Evolutionary conservation across 1,140 invertebrate genomes (phyloP).

Genomic region (Bombus fervidus): DNA sequence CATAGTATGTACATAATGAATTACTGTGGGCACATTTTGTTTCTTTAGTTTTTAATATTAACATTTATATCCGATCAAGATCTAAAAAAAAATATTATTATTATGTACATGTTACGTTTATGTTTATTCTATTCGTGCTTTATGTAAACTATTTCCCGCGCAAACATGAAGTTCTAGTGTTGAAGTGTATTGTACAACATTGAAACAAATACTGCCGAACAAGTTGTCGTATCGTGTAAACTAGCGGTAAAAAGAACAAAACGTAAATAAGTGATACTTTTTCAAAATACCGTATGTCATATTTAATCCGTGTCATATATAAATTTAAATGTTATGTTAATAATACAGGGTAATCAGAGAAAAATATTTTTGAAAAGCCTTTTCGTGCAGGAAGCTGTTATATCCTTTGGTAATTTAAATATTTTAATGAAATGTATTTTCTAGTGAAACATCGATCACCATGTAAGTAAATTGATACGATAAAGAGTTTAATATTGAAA

Average conservation of each 20-base stretch:
- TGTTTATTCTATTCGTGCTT: constrained; percentile 22
- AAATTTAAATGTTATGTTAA: constrained; percentile 20
- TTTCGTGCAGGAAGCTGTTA: not conserved
- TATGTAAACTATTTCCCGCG: not conserved
- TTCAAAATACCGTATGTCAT: constrained; percentile 21
- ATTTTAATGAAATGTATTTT: not conserved
- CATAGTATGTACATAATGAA: constrained; percentile 31
- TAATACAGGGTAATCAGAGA: constrained; percentile 43
- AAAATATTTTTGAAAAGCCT: not conserved
- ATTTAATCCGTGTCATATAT: constrained; percentile 39
- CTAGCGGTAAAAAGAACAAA: constrained; percentile 24
- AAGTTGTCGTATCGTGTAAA: constrained; percentile 24
- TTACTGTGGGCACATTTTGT: not conserved
- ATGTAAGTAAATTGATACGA: not conserved
- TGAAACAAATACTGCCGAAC: constrained; percentile 48
- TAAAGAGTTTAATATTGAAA: not conserved
- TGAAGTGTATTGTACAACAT: constrained; percentile 30
- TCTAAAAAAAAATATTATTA: not conserved
- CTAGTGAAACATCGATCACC: not conserved
- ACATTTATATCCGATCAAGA: not conserved
- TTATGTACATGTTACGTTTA: constrained; percentile 28
- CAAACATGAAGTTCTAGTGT: constrained; percentile 14
- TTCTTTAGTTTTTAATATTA: not conserved
- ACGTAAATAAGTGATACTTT: constrained; percentile 19
- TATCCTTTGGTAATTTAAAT: not conserved